phyloP scores from a whole-genome alignment of 2,888 invertebrate species.

The Phengaris alcon region DNA sequence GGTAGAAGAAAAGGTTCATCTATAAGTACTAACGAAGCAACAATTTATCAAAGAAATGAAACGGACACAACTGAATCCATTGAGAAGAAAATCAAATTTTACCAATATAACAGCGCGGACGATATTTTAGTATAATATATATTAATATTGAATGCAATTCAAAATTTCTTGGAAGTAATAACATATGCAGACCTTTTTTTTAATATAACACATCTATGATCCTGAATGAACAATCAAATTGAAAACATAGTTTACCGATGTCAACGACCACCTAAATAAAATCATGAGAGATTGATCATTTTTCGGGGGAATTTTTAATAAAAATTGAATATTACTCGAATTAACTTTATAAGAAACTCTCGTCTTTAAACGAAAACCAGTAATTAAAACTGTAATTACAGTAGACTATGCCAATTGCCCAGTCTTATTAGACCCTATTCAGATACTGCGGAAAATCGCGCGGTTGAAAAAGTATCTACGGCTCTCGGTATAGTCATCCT shows the following conservation, averaged over 20 bases:
- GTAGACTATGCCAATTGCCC: too few species aligned
- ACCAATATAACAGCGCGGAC: not conserved
- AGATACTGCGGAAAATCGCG: too few species aligned
- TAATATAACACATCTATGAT: too few species aligned
- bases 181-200: too few species aligned
- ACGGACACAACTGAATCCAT: not conserved
- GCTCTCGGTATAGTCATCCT: too few species aligned
- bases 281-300: not conserved
- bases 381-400: too few species aligned
- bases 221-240: not conserved
- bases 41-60: not conserved
- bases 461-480: too few species aligned
- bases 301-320: not conserved
- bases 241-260: not conserved
- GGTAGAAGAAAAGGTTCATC: slow-evolving; percentile 12
- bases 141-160: slow-evolving; percentile 6
- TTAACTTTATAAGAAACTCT: not conserved
- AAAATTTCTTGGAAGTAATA: slow-evolving; percentile 4
- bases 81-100: not conserved
- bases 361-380: too few species aligned
- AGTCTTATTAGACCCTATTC: too few species aligned
- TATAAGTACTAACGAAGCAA: not conserved
- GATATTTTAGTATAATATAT: not conserved
- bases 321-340: not conserved
- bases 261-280: not conserved